Base-by-base conservation (phyloP, 1,140 invertebrate genomes). In the Lordiphosa stackelbergi region DNA sequence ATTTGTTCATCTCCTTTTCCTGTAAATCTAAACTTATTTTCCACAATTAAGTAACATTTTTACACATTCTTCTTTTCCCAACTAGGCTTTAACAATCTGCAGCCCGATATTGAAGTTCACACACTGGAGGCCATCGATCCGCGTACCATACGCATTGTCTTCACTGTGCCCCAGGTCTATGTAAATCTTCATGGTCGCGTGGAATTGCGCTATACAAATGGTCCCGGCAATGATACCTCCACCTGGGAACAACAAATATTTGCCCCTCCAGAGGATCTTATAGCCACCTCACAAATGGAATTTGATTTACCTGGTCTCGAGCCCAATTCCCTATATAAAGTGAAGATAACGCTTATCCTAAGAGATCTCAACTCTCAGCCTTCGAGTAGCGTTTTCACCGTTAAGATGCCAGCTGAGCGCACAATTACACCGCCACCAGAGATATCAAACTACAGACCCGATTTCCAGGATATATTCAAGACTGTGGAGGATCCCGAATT, bases 111-210 rank as follows among this genome's bases (percentile, higher is more conserved):
- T 43, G 89, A 90, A 9, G 92, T 94, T 2, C 90, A 94, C 53
- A 90, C 90, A 1, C 65, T 95, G 53, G 91, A 94, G 88, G 91
- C 94, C 9, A 89, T 96, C 24, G 94, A 95, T 66, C 91, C 93
- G 1, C 91, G 92, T 22, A 93, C 93, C 35, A 91, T 96, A 2
- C 92, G 94, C 62, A 90, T 97, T 55, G 90, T 95, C 2, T 96
- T 97, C 85, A 93, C 92, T 5, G 92, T 97, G 8, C 94, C 95
- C 0, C 88, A 91, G 28, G 89, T 96, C 1, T 91, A 95, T 62
- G 94, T 97, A n/a, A 95, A 95, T 41, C 89, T 96, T 24, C 92
- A 95, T 74, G 95, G 95, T 49, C 91, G 94, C 57, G 93, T 96
- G 1, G 94, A 96, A 88, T 88, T 96, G 53, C 90, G 94, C 70